phyloP scores from a whole-genome alignment of 2,113 vertebrate species.

The Catharus fuscescens region DNA sequence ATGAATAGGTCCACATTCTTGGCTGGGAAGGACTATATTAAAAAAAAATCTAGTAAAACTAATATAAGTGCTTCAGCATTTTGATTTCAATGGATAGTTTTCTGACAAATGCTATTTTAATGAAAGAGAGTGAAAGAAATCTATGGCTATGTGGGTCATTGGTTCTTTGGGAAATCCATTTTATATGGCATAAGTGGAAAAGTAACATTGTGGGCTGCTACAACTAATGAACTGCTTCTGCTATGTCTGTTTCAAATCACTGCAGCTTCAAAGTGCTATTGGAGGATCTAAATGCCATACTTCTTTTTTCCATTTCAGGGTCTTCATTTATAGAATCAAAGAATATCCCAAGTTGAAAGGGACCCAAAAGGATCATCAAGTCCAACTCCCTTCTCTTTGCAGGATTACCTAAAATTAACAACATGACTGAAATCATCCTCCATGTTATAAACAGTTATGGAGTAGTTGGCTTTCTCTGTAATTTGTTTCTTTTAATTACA shows the following conservation, averaged over 20 bases:
- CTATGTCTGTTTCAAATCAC: neutral
- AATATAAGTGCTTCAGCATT: neutral
- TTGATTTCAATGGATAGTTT: neutral
- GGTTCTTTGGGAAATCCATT: neutral
- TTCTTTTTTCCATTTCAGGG: slow-evolving; percentile 12
- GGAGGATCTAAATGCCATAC: neutral
- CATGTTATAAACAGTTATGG: neutral
- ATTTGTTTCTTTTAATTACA: neutral
- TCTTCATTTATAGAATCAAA: neutral
- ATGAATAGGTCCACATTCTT: neutral
- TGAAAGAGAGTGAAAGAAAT: neutral
- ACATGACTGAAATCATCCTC: neutral
- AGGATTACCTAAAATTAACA: neutral
- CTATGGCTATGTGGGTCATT: neutral
- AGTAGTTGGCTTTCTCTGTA: neutral
- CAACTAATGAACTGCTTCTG: neutral
- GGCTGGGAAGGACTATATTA: neutral
- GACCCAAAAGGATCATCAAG: neutral
- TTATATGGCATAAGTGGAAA: neutral
- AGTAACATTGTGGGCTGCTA: neutral
- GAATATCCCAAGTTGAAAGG: neutral
- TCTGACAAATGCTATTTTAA: neutral
- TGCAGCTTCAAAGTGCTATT: neutral
- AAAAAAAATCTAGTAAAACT: neutral
- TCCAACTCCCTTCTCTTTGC: neutral